A percentile compares a stretch with the other conserved stretches of the same genome.
These are phyloP conservation scores for Gavialis gangeticus DNA, from an alignment of 2,113 vertebrate genomes.

Conservation along the genomic window DNA sequence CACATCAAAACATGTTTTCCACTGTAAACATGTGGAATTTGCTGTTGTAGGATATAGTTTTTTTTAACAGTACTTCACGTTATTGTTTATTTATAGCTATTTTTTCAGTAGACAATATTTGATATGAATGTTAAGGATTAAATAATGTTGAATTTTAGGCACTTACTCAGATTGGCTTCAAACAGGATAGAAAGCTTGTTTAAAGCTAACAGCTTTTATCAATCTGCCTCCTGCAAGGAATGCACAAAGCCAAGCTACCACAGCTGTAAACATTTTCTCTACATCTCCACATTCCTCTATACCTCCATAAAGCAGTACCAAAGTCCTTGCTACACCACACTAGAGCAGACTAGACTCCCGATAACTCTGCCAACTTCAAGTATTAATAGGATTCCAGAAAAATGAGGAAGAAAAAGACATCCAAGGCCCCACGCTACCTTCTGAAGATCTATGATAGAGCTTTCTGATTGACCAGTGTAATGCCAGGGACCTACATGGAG, in stretches of 20 bases:
- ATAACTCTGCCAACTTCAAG: not conserved
- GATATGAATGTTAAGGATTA: not conserved
- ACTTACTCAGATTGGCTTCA: not conserved
- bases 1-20: not conserved
- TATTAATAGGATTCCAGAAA: not conserved
- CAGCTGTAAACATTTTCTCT: not conserved
- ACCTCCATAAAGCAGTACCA: not conserved
- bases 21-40: not conserved
- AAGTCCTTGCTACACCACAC: not conserved
- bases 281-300: not conserved
- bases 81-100: not conserved
- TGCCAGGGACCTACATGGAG: not conserved
- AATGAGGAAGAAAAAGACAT: accelerated
- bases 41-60: not conserved
- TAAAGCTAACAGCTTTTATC: not conserved
- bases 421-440: not conserved
- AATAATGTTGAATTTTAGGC: not conserved
- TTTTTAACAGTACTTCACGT: not conserved
- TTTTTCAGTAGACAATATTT: not conserved
- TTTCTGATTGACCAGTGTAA: not conserved
- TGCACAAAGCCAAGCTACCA: accelerated
- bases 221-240: accelerated
- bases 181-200: not conserved
- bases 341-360: not conserved
- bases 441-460: not conserved